Conservation (phyloP, 2,888 invertebrate species). For the Barypeithes pellucidus region DNA sequence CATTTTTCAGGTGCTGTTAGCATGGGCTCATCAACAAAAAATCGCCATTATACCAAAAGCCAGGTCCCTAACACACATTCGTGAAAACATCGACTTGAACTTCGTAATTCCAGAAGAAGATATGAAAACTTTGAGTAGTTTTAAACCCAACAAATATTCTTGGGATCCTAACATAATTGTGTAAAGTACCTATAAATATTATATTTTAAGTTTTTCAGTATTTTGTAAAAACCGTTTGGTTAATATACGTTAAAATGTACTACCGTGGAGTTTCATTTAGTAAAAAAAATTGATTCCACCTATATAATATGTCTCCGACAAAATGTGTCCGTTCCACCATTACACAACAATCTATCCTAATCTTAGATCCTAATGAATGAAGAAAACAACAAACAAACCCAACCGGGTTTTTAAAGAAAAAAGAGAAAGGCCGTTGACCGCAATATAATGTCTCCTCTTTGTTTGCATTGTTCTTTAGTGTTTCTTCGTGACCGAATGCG, state of each 20-base stretch:
- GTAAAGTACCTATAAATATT: no score
- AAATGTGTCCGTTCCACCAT: no score
- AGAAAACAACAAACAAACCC: no score
- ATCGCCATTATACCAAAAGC: conserved; percentile 82
- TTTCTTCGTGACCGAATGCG: background rate
- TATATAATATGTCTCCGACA: no score
- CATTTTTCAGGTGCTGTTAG: conserved; percentile 74
- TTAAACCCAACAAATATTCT: conserved; percentile 69
- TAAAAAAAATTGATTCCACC: no score
- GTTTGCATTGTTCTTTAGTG: background rate
- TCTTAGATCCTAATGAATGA: no score
- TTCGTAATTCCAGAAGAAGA: conserved; percentile 74
- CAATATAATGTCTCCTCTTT: background rate
- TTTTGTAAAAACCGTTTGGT: no score
- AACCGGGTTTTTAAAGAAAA: background rate
- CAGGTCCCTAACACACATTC: conserved; percentile 73
- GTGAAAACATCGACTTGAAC: conserved; percentile 75
- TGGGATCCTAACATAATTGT: no score
- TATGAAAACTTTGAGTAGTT: conserved; percentile 70
- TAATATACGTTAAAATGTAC: no score
- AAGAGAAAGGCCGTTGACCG: conserved; percentile 13
- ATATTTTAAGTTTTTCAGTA: no score
- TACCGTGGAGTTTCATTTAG: no score
- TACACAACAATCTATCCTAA: no score
- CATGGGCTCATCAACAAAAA: conserved; percentile 83